Evolutionary conservation across 2,113 vertebrate genomes (phyloP).

Genomic region (Brachyhypopomus gauderio): DNA sequence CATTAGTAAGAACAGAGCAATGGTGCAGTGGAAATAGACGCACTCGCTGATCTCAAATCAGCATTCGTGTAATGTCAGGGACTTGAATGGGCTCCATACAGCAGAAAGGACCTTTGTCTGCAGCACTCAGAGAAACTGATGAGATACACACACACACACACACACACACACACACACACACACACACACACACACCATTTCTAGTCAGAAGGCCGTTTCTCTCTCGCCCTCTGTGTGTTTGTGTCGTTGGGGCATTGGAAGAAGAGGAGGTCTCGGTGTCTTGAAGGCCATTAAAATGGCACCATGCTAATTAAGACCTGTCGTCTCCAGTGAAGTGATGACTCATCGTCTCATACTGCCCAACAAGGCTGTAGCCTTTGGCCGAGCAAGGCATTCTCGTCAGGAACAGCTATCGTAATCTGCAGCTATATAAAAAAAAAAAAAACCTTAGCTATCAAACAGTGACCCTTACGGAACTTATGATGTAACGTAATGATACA

Average conservation of each 20-base stretch:
- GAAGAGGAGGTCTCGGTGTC: conserved; percentile 1
- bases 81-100: too few relatives aligned
- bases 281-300: conserved; percentile 39
- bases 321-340: conserved; percentile 22
- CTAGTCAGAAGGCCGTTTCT: background rate
- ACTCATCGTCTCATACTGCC: conserved; percentile 25
- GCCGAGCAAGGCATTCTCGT: too few relatives aligned
- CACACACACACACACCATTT: background rate
- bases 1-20: too few relatives aligned
- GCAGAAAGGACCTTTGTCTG: too few relatives aligned
- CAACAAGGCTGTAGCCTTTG: conserved; percentile 1
- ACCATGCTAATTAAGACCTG: conserved; percentile 42
- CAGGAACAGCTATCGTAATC: too few relatives aligned
- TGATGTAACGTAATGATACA: background rate
- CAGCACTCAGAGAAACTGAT: background rate
- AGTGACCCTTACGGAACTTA: background rate
- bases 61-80: too few relatives aligned
- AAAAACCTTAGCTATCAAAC: background rate
- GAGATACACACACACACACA: background rate
- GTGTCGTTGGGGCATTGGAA: conserved; percentile 7
- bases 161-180: background rate
- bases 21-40: too few relatives aligned
- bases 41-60: too few relatives aligned
- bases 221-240: background rate
- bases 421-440: background rate